A percentile compares a stretch with the other conserved stretches of the same genome.
Conservation (phyloP, 2,113 vertebrate species). For the Oceanodroma tethys region DNA sequence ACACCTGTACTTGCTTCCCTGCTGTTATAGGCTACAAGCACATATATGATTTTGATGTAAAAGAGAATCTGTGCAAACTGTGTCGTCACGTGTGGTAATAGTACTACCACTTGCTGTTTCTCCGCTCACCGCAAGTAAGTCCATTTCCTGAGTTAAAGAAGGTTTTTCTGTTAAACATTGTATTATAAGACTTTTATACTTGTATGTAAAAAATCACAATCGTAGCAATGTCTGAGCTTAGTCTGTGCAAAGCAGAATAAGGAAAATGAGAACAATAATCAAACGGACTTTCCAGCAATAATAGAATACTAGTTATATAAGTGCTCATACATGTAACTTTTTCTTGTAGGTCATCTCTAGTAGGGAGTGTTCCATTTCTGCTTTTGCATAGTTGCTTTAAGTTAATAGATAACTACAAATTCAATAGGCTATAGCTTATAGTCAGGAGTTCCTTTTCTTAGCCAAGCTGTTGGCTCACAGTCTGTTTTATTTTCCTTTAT, state of each 20-base stretch:
- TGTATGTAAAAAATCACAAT: neutral
- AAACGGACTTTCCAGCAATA: neutral
- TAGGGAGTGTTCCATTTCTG: neutral
- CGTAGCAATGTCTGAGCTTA: neutral
- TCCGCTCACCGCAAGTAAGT: neutral
- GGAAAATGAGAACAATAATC: neutral
- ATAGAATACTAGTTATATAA: neutral
- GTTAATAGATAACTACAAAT: neutral
- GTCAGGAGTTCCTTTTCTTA: neutral
- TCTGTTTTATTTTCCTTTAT: neutral
- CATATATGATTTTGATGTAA: neutral
- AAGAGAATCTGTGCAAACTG: neutral
- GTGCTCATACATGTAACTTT: fast-evolving
- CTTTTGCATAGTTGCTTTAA: neutral
- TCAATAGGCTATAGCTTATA: neutral
- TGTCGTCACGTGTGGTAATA: no score
- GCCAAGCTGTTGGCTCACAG: neutral
- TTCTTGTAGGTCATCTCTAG: neutral
- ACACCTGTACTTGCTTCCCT: neutral
- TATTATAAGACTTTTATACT: neutral
- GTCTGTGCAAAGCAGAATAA: neutral
- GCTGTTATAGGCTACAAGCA: neutral
- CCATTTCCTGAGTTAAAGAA: neutral
- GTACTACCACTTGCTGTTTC: neutral
- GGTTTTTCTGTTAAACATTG: neutral